Percentiles rank a stretch among this genome's conserved stretches.
phyloP scores from a whole-genome alignment of 2,113 vertebrate species.

The Oncorhynchus nerka region DNA sequence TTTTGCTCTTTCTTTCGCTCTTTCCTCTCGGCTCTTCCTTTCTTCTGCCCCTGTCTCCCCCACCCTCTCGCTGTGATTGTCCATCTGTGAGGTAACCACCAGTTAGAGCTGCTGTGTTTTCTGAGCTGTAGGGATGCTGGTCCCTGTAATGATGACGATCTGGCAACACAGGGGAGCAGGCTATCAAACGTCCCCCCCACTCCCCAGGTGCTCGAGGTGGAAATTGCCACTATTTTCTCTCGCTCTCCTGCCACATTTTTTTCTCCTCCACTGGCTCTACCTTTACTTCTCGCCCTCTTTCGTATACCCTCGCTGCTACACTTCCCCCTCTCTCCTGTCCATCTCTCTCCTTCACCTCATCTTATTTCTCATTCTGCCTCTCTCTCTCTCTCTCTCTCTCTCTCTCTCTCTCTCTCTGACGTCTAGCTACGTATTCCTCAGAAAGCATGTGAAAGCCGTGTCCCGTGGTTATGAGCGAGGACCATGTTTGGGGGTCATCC shows the following conservation, averaged over 20 bases:
- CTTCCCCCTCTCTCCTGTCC: constrained; percentile 14
- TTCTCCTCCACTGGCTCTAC: background rate
- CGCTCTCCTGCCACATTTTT: background rate
- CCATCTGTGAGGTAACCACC: background rate
- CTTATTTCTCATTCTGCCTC: background rate
- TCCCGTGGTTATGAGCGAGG: constrained; percentile 12
- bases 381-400: too few species aligned
- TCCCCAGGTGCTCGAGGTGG: background rate
- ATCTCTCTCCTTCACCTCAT: constrained; percentile 1
- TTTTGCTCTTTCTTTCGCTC: constrained; percentile 5
- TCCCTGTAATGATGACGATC: background rate
- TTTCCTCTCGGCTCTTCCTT: background rate
- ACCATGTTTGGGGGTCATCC: background rate
- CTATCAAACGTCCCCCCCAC: background rate
- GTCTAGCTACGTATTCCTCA: constrained; percentile 53
- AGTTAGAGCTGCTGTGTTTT: background rate
- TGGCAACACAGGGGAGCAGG: background rate
- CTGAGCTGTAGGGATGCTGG: background rate
- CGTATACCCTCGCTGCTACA: background rate
- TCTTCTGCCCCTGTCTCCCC: background rate
- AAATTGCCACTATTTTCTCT: background rate
- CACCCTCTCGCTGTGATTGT: background rate
- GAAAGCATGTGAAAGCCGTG: constrained; percentile 34
- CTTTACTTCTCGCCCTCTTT: too few species aligned
- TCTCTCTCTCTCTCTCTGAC: constrained; percentile 32